Base-by-base conservation (phyloP, 2,888 invertebrate species). In the Poecilobothrus nobilitatus region DNA sequence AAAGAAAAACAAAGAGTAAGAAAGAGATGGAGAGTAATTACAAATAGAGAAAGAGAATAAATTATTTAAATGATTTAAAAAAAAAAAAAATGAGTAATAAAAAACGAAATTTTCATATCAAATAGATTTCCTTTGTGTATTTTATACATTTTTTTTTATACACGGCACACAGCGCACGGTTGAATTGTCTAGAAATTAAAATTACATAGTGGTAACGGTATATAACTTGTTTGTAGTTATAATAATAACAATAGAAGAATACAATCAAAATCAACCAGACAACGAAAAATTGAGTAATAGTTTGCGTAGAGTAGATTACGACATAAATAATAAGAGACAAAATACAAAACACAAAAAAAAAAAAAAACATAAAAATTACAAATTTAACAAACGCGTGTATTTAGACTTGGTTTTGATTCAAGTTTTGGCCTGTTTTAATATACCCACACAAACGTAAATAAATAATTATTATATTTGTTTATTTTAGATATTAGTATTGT, bases 301-400 rank as follows among this genome's bases (percentile, higher is more conserved):
- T 53, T 53, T 53, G 53, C 53, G 53, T 53, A 53, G 53, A 53
- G 53, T 53, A 53, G 53, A 53, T 53, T 53, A 15, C 18, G 53
- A 18, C 53, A 53, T 53, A 37, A 18, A 12, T 27, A 27, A 27
- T 27, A 27, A 27, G 27, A 27, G 27, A 27, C 27, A 27, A 27
- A 27, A 27, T 53, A 18, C 53, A 53, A 53, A 18, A 6, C 12
- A 53, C 12, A 53, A 6, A 53, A 27, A 27, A 27, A 27, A 27
- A 27, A n/a, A n/a, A 27, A 9, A 18, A 18, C 2, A 12, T 53
- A 53, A 9, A 53, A 12, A 53, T 18, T 4, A 44, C 12, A 53
- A 41, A 53, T 53, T 53, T 53, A 53, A 18, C 53, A 53, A 12
- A 53, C 6, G n/a, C 15, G 9, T 53, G 15, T 53, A 53, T 15